Evolutionary conservation across 2,888 invertebrate genomes (phyloP).

Genomic region (Campaea margaritaria): DNA sequence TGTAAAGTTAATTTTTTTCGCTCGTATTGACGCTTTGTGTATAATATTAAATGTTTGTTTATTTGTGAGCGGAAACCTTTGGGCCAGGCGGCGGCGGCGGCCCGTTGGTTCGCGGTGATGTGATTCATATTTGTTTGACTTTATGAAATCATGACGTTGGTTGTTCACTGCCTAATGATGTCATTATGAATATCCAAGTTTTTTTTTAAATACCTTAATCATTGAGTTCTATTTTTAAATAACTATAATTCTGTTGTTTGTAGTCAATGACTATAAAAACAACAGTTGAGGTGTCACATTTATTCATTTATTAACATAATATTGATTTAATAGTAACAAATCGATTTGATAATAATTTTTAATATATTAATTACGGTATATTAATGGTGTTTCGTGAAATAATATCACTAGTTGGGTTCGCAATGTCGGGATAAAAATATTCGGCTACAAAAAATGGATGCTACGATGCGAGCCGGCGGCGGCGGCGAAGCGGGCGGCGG

Average conservation of each 20-base stretch:
- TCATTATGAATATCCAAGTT: slow-evolving; percentile 29
- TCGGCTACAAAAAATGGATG: slow-evolving; percentile 43
- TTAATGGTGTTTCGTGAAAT: neutral
- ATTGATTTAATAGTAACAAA: too few relatives aligned
- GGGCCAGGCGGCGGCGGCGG: slow-evolving; percentile 41
- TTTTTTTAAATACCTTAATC: neutral
- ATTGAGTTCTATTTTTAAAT: neutral
- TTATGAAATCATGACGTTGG: slow-evolving; percentile 56
- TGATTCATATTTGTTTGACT: slow-evolving; percentile 67
- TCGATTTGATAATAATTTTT: too few relatives aligned
- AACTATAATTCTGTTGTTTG: neutral
- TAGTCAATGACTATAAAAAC: too few relatives aligned
- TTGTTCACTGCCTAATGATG: slow-evolving; percentile 43
- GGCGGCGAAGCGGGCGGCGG: slow-evolving; percentile 40
- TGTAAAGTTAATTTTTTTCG: slow-evolving; percentile 75
- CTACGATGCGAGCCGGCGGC: slow-evolving; percentile 23
- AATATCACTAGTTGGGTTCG: slow-evolving; percentile 3
- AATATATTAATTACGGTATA: too few relatives aligned
- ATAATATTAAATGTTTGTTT: slow-evolving; percentile 79
- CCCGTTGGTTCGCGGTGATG: slow-evolving; percentile 38
- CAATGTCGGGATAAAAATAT: slow-evolving; percentile 30
- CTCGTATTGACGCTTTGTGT: slow-evolving; percentile 73
- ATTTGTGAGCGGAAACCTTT: slow-evolving; percentile 67
- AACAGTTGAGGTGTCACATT: too few relatives aligned
- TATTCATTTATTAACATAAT: too few relatives aligned